Percentiles rank a stretch among this genome's conserved stretches.
Conservation (phyloP, 2,113 vertebrate genomes). For the Micronycteris hirsuta region DNA sequence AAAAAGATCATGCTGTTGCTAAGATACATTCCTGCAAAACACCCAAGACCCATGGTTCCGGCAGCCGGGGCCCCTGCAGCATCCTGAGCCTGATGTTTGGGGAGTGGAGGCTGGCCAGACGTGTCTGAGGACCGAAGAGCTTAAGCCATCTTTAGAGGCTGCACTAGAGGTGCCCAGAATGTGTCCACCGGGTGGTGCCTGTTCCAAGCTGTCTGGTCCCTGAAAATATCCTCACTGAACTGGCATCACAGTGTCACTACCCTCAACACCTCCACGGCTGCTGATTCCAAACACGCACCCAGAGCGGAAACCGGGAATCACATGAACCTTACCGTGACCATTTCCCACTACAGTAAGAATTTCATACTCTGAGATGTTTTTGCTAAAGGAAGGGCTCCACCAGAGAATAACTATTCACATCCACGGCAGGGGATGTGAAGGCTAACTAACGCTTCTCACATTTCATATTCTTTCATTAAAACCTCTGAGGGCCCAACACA, state of each 20-base stretch:
- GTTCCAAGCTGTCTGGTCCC: neutral
- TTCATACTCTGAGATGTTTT: conserved; percentile 19
- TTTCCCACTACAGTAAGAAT: neutral
- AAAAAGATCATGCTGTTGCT: neutral
- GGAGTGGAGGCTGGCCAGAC: neutral
- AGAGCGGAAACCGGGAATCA: neutral
- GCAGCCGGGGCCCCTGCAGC: neutral
- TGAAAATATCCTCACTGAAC: conserved; percentile 23
- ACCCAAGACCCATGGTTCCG: neutral
- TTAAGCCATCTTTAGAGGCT: neutral
- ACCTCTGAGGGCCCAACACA: neutral
- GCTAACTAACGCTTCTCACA: neutral
- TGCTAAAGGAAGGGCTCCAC: neutral
- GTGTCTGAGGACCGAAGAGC: neutral
- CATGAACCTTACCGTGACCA: neutral
- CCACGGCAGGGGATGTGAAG: neutral
- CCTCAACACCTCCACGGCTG: neutral
- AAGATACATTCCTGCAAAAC: neutral
- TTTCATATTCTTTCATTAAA: neutral
- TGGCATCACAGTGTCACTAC: neutral
- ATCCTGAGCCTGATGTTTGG: neutral
- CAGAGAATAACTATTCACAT: neutral
- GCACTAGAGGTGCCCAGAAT: neutral
- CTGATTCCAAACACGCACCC: neutral
- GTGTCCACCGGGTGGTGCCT: neutral